Evolutionary conservation across 2,113 vertebrate species (phyloP).

Genomic region (Tinamus guttatus): DNA sequence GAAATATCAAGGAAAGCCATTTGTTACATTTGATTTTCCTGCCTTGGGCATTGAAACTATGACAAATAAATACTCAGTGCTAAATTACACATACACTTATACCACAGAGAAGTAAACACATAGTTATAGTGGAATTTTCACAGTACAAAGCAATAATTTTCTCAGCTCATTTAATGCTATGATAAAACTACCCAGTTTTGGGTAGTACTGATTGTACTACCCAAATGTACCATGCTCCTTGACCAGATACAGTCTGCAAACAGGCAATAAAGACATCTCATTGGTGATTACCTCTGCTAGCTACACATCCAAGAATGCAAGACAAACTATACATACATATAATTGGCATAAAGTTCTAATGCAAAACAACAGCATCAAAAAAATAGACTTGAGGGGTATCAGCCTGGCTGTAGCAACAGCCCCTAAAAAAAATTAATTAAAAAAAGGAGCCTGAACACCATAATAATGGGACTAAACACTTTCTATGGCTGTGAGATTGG

Average conservation of each 20-base stretch:
- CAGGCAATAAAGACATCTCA: not conserved
- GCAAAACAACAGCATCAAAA: not conserved
- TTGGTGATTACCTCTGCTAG: not conserved
- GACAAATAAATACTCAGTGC: not conserved
- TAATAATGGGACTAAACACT: slow-evolving; percentile 25
- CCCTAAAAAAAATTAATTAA: not conserved
- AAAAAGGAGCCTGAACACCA: slow-evolving; percentile 3
- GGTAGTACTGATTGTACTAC: too few species aligned
- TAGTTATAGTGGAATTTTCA: not conserved
- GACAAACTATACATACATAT: not conserved
- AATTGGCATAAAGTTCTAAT: not conserved
- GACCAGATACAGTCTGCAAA: not conserved
- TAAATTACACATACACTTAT: not conserved
- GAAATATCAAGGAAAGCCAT: not conserved
- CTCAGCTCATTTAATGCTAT: not conserved
- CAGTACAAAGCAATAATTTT: not conserved
- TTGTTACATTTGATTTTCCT: not conserved
- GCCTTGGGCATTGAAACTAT: not conserved
- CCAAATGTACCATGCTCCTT: not conserved
- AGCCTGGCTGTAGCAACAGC: slow-evolving; percentile 24
- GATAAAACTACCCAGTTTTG: not conserved
- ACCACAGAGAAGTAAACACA: not conserved
- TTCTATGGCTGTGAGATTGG: not conserved
- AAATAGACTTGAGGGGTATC: slow-evolving; percentile 14
- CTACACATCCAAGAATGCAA: not conserved